A percentile compares a stretch with the other conserved stretches of the same genome.
These are phyloP conservation scores for Listrodromus nycthemerus DNA, from an alignment of 2,888 invertebrate genomes.

Conservation along the genomic window DNA sequence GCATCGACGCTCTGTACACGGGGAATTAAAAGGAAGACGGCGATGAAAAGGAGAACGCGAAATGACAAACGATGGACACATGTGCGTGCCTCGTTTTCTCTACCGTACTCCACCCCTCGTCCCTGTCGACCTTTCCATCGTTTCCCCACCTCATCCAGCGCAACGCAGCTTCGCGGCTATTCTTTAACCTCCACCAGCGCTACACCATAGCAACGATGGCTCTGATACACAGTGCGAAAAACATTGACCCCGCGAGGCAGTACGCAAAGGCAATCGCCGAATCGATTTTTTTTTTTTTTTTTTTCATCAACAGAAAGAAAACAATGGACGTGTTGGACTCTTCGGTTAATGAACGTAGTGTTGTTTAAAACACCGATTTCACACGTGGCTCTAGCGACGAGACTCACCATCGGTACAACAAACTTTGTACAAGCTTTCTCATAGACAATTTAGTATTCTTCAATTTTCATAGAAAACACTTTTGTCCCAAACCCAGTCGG, in stretches of 20 bases:
- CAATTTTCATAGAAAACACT: background rate
- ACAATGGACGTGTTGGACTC: background rate
- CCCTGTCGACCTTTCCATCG: conserved; percentile 28
- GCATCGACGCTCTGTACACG: conserved; percentile 22
- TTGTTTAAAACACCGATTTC: no score
- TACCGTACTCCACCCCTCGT: conserved; percentile 8
- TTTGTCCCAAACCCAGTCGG: background rate
- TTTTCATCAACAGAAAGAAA: background rate
- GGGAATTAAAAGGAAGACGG: conserved; percentile 58
- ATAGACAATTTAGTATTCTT: background rate
- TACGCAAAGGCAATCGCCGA: conserved; percentile 10
- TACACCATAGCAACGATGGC: conserved; percentile 10
- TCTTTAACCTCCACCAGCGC: conserved; percentile 50
- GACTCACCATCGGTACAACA: background rate
- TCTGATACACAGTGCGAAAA: conserved; percentile 36
- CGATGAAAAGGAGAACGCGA: conserved; percentile 76
- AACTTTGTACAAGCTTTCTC: background rate
- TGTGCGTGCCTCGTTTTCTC: conserved; percentile 71
- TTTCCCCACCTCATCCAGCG: conserved; percentile 38
- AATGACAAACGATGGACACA: conserved; percentile 80
- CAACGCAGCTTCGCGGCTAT: conserved; percentile 48
- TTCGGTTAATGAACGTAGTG: background rate
- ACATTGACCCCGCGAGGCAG: conserved; percentile 49
- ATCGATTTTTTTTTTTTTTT: conserved; percentile 26
- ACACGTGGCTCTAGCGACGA: background rate